Evolutionary conservation across 2,113 vertebrate genomes (phyloP).

Genomic region (Neopipo cinnamomea): DNA sequence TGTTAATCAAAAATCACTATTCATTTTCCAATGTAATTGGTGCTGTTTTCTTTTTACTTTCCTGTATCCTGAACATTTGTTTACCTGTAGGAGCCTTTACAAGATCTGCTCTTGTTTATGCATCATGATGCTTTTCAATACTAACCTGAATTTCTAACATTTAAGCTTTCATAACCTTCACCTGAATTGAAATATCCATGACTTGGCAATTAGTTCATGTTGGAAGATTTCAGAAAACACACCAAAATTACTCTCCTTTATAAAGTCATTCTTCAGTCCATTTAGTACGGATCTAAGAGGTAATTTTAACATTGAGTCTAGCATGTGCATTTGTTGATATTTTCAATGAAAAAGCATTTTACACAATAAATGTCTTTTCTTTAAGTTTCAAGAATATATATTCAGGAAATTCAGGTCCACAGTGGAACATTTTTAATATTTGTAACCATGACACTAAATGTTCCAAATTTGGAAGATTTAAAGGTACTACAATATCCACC

Average conservation of each 20-base stretch:
- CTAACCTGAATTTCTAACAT: not conserved
- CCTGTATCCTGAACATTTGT: not conserved
- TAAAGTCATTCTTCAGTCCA: not conserved
- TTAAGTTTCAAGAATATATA: not conserved
- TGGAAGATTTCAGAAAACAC: not conserved
- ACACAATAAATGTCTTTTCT: not conserved
- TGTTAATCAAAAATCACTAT: not conserved
- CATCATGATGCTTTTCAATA: not conserved
- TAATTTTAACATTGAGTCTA: not conserved
- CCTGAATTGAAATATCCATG: not conserved
- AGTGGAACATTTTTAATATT: not conserved
- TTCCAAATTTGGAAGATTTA: not conserved
- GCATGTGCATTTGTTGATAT: not conserved
- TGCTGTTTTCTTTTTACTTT: not conserved
- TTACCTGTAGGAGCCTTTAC: not conserved
- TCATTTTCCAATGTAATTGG: not conserved
- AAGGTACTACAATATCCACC: not conserved
- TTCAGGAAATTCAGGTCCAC: not conserved
- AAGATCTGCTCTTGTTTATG: fast-evolving
- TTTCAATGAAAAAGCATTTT: not conserved
- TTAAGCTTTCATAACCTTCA: not conserved
- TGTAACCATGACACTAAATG: not conserved
- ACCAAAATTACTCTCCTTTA: not conserved
- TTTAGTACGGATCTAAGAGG: not conserved
- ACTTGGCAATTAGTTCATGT: not conserved